These are phyloP conservation scores for Hylaeus volcanicus DNA, from an alignment of 1,140 invertebrate species.

Conservation along the genomic window DNA sequence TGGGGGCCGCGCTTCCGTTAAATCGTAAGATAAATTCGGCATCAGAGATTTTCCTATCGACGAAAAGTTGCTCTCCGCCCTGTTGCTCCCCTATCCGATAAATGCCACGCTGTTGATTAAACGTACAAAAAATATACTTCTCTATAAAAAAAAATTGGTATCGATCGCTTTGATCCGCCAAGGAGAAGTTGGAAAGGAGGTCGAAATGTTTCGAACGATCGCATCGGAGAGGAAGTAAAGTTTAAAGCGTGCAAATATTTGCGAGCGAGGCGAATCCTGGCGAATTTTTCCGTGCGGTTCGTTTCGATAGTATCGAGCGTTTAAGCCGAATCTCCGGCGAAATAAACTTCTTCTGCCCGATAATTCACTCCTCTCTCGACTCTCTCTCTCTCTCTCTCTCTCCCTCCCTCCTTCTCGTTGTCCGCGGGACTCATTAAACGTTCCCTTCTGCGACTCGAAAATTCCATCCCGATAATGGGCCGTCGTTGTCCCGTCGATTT, in stretches of 20 bases:
- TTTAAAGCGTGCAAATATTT: neutral
- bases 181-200: too few relatives aligned
- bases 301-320: neutral
- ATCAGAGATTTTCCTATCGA: too few relatives aligned
- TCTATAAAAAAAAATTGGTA: too few relatives aligned
- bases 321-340: neutral
- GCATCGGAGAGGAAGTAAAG: neutral
- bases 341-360: neutral
- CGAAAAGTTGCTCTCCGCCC: too few relatives aligned
- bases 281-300: neutral
- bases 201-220: too few relatives aligned
- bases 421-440: neutral
- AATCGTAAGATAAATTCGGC: too few relatives aligned
- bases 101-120: too few relatives aligned
- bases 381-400: neutral
- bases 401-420: neutral
- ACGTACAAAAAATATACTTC: too few relatives aligned
- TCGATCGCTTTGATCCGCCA: too few relatives aligned
- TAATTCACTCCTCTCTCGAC: neutral
- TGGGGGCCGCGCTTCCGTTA: too few relatives aligned
- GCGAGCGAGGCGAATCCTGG: too few relatives aligned
- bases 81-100: too few relatives aligned
- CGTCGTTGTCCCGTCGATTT: conserved; percentile 3
- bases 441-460: conserved; percentile 11
- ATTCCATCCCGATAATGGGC: conserved; percentile 19